phyloP scores from a whole-genome alignment of 92 coral and sea anemone genomes.

The Zoanthus sansibaricus region DNA sequence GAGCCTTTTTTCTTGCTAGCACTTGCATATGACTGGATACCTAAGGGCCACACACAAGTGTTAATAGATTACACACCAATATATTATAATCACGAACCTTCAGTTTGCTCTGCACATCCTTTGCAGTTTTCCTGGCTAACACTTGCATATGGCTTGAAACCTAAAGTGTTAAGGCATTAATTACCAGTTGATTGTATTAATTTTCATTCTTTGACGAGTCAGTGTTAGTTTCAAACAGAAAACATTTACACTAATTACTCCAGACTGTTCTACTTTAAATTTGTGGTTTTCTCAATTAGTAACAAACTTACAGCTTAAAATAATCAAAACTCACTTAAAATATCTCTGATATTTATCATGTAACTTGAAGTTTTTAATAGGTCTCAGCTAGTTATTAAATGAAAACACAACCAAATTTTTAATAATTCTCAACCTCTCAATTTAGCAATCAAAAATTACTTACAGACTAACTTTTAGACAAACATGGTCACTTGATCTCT shows the following conservation, averaged over 20 bases:
- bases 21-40: conserved; percentile 76
- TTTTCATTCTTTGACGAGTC: background rate
- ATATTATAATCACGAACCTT: conserved; percentile 75
- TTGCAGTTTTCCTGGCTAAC: conserved; percentile 88
- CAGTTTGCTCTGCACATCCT: conserved; percentile 86
- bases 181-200: background rate
- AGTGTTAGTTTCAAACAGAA: background rate
- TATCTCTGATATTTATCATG: background rate
- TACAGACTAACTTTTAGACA: no score
- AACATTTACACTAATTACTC: background rate
- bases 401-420: no score
- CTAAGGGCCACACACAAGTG: conserved; percentile 41
- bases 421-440: no score
- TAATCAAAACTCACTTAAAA: background rate
- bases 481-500: no score
- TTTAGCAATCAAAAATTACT: no score
- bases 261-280: background rate
- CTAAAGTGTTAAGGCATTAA: conserved; percentile 48
- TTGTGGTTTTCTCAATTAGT: background rate
- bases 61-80: conserved; percentile 8
- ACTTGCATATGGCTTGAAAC: conserved; percentile 98
- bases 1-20: conserved; percentile 96
- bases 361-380: background rate
- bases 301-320: background rate
- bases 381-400: no score